Base-by-base conservation (phyloP, 2,797 vertebrate species). In the Rhinophrynus dorsalis region DNA sequence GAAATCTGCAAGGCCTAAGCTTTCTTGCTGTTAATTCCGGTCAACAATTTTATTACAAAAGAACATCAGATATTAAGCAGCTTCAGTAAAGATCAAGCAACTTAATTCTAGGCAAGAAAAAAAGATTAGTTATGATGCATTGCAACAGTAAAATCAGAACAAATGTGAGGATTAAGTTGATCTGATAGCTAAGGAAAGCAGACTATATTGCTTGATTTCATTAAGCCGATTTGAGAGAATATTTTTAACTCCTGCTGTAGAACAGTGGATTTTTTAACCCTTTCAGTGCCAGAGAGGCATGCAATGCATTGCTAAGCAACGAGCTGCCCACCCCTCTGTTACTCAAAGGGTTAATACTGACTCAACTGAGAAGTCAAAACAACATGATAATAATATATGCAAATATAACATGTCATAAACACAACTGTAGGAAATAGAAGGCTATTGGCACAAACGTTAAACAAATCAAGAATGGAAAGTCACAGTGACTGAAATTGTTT, bases 101-200 rank as follows among this genome's bases (percentile, higher is more conserved):
- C 54, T 52, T 66, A 59, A 73, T 73, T 59, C 62, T 50, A 50
- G 2, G 55, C 54, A 66, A 73, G 61, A 60, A 56, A 72, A 51
- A 73, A 73, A 73, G 54, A 73, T 72, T 72, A 58, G 68, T 72
- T 64, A 64, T 65, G 61, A 73, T 66, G 69, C 61, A 73, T 40
- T 52, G 61, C 61, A 51, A 59, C 33, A 66, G 69, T 26, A 38
- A 66, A 66, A 73, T 59, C 62, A 52, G 62, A 72, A 57, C 54
- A 72, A 72, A 65, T 65, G 68, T 58, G 44, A 51, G 52, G 61
- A 72, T 72, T 72, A 72, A 47, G 44, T 44, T 65, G 61, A 58
- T 65, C 68, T 64, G 52, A 72, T 72, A 72, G 48, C 54, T 58
- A 59, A 66, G 47, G 33, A 73, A 73, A 57, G 68, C 61, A 51